phyloP scores from a whole-genome alignment of 2,797 vertebrate genomes.

The Pogonophryne albipinna region DNA sequence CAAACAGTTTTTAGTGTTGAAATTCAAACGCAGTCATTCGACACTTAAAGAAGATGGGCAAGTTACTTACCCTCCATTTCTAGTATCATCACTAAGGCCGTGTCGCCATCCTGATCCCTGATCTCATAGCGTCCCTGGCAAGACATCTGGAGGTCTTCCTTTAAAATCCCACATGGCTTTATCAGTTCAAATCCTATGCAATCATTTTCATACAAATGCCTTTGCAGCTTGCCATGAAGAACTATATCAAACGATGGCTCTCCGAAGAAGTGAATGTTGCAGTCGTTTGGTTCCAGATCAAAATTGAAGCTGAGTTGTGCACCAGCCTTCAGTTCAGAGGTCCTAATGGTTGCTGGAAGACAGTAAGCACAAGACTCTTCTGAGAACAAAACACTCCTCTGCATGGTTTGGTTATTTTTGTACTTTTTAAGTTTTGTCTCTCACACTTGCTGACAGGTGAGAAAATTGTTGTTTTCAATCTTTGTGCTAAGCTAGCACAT shows the following conservation, averaged over 20 bases:
- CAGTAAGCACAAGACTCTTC: not conserved
- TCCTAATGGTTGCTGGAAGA: not conserved
- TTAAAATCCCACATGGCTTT: conserved; percentile 27
- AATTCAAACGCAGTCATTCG: not conserved
- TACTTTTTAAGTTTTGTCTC: too few species aligned
- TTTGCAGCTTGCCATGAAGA: not conserved
- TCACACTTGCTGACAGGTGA: too few species aligned
- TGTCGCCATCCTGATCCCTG: conserved; percentile 30
- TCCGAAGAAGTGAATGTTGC: conserved; percentile 50
- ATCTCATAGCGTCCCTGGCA: conserved; percentile 35
- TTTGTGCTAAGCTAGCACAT: too few species aligned
- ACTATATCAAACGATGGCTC: conserved; percentile 12
- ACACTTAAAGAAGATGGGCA: not conserved
- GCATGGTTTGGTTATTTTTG: too few species aligned
- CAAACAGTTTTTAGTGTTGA: not conserved
- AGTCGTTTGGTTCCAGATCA: not conserved
- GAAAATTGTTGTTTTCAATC: too few species aligned
- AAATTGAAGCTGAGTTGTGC: rapidly evolving
- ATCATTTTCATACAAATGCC: rapidly evolving
- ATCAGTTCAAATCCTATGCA: not conserved
- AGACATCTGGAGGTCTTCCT: rapidly evolving
- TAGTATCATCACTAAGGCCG: not conserved
- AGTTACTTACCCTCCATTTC: conserved; percentile 35
- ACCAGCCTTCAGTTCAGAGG: rapidly evolving
- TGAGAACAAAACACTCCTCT: too few species aligned